These are phyloP conservation scores for Planiliza haematocheilus DNA, from an alignment of 2,113 vertebrate species.

Conservation along the genomic window DNA sequence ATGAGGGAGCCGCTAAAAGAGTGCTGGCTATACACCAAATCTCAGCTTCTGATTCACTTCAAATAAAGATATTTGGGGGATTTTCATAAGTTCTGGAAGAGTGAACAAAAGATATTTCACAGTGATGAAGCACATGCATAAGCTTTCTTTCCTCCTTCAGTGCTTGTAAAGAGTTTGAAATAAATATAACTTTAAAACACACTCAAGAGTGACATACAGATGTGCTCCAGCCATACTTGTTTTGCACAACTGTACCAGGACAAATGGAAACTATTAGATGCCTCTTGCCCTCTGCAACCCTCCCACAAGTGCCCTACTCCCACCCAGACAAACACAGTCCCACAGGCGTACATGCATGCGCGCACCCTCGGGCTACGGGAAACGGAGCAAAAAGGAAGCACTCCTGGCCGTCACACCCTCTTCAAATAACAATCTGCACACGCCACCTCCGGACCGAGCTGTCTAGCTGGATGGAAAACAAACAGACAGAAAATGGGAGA, in stretches of 20 bases:
- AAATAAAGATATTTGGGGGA: slow-evolving; percentile 33
- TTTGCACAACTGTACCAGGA: slow-evolving; percentile 20
- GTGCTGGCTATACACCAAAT: slow-evolving; percentile 15
- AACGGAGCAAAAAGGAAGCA: slow-evolving; percentile 70
- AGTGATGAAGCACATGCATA: not conserved
- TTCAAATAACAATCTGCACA: slow-evolving; percentile 82
- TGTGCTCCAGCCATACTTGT: not conserved
- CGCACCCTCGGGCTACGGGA: slow-evolving; percentile 28
- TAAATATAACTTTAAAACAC: slow-evolving; percentile 21
- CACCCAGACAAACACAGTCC: slow-evolving; percentile 12
- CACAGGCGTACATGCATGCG: slow-evolving; percentile 8
- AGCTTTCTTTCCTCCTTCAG: not conserved
- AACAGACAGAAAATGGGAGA: slow-evolving; percentile 53
- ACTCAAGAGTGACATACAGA: slow-evolving; percentile 19
- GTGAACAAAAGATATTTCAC: not conserved
- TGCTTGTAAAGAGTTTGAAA: not conserved
- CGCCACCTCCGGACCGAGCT: slow-evolving; percentile 66
- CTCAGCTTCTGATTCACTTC: not conserved
- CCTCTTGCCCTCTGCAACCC: slow-evolving; percentile 24
- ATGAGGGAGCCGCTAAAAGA: not conserved
- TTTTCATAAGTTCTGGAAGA: slow-evolving; percentile 25
- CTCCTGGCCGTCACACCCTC: slow-evolving; percentile 80
- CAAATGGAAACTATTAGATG: slow-evolving; percentile 33
- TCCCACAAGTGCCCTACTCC: slow-evolving; percentile 15
- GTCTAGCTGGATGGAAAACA: slow-evolving; percentile 67